Evolutionary conservation across 1,140 invertebrate genomes (phyloP), one percentile per base, ranked within the genome.

Genomic region (Leptinotarsa undecemlineata): DNA sequence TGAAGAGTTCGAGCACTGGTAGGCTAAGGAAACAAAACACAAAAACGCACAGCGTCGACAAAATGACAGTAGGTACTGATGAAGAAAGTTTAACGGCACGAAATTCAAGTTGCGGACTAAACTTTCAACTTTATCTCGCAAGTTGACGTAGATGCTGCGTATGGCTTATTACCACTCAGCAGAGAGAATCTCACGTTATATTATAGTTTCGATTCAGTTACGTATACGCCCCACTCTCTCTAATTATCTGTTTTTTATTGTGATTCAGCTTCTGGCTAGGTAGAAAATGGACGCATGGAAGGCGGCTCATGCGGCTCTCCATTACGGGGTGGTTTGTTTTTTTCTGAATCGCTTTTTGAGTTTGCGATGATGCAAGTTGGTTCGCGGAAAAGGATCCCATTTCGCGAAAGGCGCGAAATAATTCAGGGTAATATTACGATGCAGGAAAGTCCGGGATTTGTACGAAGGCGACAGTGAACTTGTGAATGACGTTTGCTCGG

Each of bases 191-290:
- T 67, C 64, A 67, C 64, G 64, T 42, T 42, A 67, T 67, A 67
- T 67, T 67, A 67, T 67, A 67, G 20, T 67, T 67, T 42, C 42
- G n/a, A 33, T 67, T 42, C 42, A n/a, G 51, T 57, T 57, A 57
- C 51, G 51, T 57, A 57, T 57, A 57, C 51, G 51, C 42, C 64
- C 64, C 64, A 67, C 64, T 42, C 64, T n/a, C 23, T 33, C n/a
- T 67, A 67, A 67, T 67, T 67, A 67, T 67, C 42, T 23, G 64
- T 67, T 67, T 67, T 67, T 67, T 57, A 57, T 57, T 57, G n/a
- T 57, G 51, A 15, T 57, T 57, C 14, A 57, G 51, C 51, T 57
- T 57, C 13, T 57, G 51, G 51, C n/a, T 57, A 57, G 51, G 51
- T 15, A 57, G 51, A 19, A 57, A 57, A 19, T 57, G 51, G 51